Evolutionary conservation across 2,888 invertebrate species (phyloP), one percentile per base, ranked within the genome.

Genomic region (Ctena decussata): DNA sequence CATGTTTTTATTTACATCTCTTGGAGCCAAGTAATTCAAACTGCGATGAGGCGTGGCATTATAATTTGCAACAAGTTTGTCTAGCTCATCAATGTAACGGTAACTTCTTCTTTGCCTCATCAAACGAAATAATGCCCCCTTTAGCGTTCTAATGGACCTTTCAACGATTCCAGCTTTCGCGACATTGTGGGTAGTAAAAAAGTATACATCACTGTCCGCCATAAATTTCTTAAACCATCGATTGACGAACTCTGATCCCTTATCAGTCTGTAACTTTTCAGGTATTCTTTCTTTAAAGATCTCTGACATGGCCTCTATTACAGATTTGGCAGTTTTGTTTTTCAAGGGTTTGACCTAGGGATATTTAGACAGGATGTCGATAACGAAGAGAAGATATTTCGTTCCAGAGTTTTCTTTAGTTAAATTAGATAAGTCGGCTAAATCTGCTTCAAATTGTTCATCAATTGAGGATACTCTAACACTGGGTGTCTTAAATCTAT

Each of bases 1-100:
- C 41, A 79, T 60, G 18, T 12, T 21, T 3, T 46, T 46, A n/a
- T n/a, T n/a, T n/a, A n/a, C n/a, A n/a, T n/a, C n/a, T n/a, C n/a
- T n/a, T n/a, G n/a, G n/a, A n/a, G n/a, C n/a, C n/a, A n/a, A n/a
- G 37, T 79, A 41, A 35, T 81, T 71, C 37, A 87, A 77, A 44
- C 82, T 82, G 49, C 80, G 53, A 32, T 87, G 89, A 0, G 87
- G 85, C 30, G 80, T 82, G n/a, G 72, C 37, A 35, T 89, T 83
- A 70, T 84, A 87, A 69, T 73, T 88, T 12, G 69, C 35, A 1
- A 82, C 82, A 15, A 80, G 70, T 41, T 80, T 78, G 46, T 84
- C 71, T 77, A 84, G 57, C 35, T 81, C 57, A 79, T 86, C 82
- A 15, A 82, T 71, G 76, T 86, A 89, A n/a, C 72, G 65, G n/a